These are phyloP conservation scores for Caerostris darwini DNA, from an alignment of 1,140 invertebrate genomes.

Conservation along the genomic window DNA sequence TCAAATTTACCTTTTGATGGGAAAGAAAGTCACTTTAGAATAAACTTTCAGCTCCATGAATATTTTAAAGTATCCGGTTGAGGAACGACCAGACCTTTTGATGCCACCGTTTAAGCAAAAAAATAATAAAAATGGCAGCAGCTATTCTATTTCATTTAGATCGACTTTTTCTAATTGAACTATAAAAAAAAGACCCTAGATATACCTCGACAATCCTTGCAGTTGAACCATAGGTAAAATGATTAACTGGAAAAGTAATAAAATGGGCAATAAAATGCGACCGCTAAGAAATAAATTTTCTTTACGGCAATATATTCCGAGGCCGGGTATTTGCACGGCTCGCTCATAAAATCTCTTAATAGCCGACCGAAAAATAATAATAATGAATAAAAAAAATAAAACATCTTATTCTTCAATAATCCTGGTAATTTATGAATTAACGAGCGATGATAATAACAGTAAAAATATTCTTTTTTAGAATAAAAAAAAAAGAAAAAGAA, in stretches of 20 bases:
- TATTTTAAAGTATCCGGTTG: not conserved
- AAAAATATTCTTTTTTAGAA: not conserved
- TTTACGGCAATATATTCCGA: conserved; percentile 52
- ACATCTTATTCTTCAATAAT: conserved; percentile 47
- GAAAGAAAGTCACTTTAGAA: not conserved
- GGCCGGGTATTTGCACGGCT: not conserved
- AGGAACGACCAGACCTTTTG: too few species aligned
- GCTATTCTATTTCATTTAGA: not conserved
- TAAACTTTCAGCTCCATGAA: not conserved
- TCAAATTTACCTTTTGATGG: not conserved
- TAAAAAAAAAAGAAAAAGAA: not conserved
- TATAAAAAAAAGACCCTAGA: conserved; percentile 27
- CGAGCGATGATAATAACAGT: conserved; percentile 44
- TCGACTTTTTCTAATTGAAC: conserved; percentile 45
- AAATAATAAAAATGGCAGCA: too few species aligned
- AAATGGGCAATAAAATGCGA: conserved; percentile 52
- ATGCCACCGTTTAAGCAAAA: too few species aligned
- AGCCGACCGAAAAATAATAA: not conserved
- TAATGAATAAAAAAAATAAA: conserved; percentile 36
- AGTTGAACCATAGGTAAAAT: conserved; percentile 37
- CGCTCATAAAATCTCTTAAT: conserved; percentile 60
- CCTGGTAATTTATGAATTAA: conserved; percentile 69
- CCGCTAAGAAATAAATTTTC: conserved; percentile 67
- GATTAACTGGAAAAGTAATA: conserved; percentile 52
- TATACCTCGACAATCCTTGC: not conserved